Conservation (phyloP, 2,888 invertebrate genomes). For the Drosophila aldrichi region DNA sequence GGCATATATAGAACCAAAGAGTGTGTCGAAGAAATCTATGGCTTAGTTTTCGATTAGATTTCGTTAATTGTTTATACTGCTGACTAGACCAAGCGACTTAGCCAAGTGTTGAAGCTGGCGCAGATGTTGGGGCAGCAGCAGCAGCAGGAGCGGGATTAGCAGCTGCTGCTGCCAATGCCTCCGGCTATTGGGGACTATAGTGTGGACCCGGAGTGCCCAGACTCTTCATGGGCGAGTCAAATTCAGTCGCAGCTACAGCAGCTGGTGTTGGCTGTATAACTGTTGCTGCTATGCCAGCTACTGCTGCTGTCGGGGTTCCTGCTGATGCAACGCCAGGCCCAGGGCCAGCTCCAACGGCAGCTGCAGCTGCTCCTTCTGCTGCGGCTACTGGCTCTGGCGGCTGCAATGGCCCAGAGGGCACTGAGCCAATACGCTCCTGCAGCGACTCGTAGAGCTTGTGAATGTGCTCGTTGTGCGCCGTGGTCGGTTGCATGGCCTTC, state of each 20-base stretch:
- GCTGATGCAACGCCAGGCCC: neutral
- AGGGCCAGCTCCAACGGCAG: constrained; percentile 81
- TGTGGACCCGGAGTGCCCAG: constrained; percentile 92
- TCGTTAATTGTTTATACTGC: neutral
- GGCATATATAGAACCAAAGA: neutral
- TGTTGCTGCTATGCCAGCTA: constrained; percentile 66
- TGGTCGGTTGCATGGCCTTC: constrained; percentile 86
- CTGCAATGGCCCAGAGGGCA: constrained; percentile 86
- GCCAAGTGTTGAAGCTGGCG: neutral
- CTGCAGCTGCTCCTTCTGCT: constrained; percentile 87
- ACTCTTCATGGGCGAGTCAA: constrained; percentile 94
- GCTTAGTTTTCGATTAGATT: neutral
- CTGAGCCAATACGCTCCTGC: constrained; percentile 90
- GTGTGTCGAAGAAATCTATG: neutral
- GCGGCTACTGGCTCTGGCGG: constrained; percentile 87
- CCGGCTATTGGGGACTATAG: constrained; percentile 84
- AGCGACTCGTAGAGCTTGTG: constrained; percentile 92
- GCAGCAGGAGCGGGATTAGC: neutral
- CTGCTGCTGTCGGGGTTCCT: constrained; percentile 61
- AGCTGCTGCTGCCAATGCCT: constrained; percentile 26
- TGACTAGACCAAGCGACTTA: neutral
- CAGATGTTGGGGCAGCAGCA: neutral
- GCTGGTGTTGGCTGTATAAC: neutral
- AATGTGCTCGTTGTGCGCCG: constrained; percentile 94
- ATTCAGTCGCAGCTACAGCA: constrained; percentile 87